A percentile compares a stretch with the other conserved stretches of the same genome.
Conservation (phyloP, 2,113 vertebrate genomes). For the Ciconia boyciana region DNA sequence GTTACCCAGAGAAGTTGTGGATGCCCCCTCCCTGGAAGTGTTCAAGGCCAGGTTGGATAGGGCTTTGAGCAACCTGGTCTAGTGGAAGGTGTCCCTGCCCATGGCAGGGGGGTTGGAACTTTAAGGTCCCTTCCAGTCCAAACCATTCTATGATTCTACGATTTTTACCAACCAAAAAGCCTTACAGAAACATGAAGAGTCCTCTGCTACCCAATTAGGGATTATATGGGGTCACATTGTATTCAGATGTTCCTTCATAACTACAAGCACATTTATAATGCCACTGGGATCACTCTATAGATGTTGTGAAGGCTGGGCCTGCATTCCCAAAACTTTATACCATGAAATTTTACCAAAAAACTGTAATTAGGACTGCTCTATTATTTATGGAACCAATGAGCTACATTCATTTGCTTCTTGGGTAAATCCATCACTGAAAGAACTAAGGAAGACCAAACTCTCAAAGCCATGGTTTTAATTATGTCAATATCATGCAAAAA, state of each 20-base stretch:
- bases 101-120: too few species aligned
- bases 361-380: not conserved
- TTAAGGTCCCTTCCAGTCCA: too few species aligned
- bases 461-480: not conserved
- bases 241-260: not conserved
- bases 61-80: too few species aligned
- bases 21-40: too few species aligned
- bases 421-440: not conserved
- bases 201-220: not conserved
- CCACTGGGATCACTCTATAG: not conserved
- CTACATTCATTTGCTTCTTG: not conserved
- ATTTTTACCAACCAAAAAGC: not conserved
- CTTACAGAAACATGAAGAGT: not conserved
- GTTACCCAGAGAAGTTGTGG: too few species aligned
- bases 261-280: not conserved
- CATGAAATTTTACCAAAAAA: not conserved
- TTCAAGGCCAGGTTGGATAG: too few species aligned
- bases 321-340: not conserved
- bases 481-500: not conserved
- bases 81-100: too few species aligned
- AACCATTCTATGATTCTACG: too few species aligned
- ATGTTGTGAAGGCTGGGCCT: not conserved
- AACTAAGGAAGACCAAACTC: not conserved
- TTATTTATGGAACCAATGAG: not conserved
- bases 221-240: not conserved